Percentiles rank a stretch among this genome's conserved stretches.
These are phyloP conservation scores for Masnerella sp. DNA, from an alignment of 2,888 invertebrate species.

Conservation along the genomic window DNA sequence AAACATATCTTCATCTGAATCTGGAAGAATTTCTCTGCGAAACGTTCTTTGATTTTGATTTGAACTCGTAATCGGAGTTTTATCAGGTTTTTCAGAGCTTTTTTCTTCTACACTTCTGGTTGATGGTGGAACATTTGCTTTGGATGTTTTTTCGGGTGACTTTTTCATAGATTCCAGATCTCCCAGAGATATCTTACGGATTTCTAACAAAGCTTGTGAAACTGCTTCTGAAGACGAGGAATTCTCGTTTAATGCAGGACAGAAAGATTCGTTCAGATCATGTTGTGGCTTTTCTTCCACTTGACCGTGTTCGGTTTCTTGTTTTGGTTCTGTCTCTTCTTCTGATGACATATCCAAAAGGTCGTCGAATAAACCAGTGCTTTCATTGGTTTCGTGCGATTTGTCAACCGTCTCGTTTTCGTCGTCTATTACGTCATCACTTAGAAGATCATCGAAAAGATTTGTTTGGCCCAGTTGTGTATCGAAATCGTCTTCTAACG, in stretches of 20 bases:
- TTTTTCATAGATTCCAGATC: background rate
- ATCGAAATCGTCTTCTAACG: constrained; percentile 9
- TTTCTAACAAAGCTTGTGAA: constrained; percentile 39
- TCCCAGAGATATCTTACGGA: constrained; percentile 25
- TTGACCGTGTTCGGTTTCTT: no score
- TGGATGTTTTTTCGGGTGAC: no score
- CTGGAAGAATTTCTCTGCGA: constrained; percentile 21
- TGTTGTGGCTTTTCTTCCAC: no score
- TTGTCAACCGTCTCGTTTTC: no score
- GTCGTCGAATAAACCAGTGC: constrained; percentile 9
- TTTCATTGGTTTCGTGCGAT: constrained; percentile 7
- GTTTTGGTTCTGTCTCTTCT: no score
- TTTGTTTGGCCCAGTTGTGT: constrained; percentile 16
- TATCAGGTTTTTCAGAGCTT: no score
- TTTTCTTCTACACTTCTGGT: background rate
- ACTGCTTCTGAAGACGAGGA: constrained; percentile 17
- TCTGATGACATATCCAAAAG: constrained; percentile 19
- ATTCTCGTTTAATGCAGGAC: no score
- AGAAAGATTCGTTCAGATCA: no score
- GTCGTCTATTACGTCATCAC: constrained; percentile 50
- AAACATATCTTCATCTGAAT: constrained; percentile 69
- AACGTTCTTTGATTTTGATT: background rate
- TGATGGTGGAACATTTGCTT: no score
- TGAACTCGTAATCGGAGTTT: no score
- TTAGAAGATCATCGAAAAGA: constrained; percentile 61